phyloP scores from a whole-genome alignment of 2,797 vertebrate genomes.

The Simalia tracyae region DNA sequence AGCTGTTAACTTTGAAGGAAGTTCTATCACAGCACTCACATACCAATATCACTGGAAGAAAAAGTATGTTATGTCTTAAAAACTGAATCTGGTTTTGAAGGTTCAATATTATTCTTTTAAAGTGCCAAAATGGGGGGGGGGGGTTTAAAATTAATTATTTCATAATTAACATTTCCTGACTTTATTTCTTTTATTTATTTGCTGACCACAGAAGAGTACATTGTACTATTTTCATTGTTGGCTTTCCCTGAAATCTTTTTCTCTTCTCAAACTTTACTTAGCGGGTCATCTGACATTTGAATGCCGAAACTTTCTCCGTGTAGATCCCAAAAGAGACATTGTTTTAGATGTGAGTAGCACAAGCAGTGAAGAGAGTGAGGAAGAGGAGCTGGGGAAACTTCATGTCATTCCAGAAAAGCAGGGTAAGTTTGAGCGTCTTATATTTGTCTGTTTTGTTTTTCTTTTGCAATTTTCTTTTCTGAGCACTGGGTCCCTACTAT shows the following conservation, averaged over 20 bases:
- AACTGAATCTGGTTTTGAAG: neutral
- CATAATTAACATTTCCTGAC: neutral
- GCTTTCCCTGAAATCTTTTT: slow-evolving; percentile 6
- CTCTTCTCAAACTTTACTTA: slow-evolving; percentile 63
- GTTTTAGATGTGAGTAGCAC: slow-evolving; percentile 98
- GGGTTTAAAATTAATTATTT: too few relatives aligned
- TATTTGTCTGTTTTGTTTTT: neutral
- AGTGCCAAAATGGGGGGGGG: neutral
- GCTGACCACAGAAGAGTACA: neutral
- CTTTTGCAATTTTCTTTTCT: neutral
- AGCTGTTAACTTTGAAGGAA: neutral
- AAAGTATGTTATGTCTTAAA: too few relatives aligned
- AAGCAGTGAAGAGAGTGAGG: slow-evolving; percentile 93
- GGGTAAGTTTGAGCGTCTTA: slow-evolving; percentile 60
- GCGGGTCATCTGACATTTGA: slow-evolving; percentile 97
- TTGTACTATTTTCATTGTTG: neutral
- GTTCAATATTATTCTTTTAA: neutral
- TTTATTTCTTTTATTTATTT: neutral
- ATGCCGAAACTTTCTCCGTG: slow-evolving; percentile 95
- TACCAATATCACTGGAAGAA: neutral
- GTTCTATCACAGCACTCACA: neutral
- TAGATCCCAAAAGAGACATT: slow-evolving; percentile 96
- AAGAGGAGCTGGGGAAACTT: slow-evolving; percentile 77
- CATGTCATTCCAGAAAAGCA: slow-evolving; percentile 75
- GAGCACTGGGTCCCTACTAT: fast-evolving